These are phyloP conservation scores for Sinonovacula constricta DNA, from an alignment of 1,140 invertebrate genomes.

Conservation along the genomic window DNA sequence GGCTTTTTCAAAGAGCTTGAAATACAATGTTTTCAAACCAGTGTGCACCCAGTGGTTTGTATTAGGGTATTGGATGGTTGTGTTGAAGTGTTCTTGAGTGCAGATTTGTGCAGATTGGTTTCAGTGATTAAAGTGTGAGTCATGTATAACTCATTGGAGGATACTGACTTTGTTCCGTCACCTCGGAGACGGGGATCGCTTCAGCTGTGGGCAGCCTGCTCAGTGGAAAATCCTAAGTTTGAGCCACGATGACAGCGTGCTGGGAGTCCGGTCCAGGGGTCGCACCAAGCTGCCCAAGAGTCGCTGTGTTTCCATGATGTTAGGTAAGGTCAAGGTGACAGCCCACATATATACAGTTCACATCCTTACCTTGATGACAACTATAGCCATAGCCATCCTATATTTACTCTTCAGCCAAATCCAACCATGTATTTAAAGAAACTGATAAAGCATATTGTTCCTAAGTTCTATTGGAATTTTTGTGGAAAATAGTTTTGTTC, in stretches of 20 bases:
- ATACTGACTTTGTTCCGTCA: not conserved
- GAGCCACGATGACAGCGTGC: constrained; percentile 35
- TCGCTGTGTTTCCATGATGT: constrained; percentile 36
- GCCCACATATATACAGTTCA: not conserved
- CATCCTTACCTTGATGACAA: no score
- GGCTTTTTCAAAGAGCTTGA: no score
- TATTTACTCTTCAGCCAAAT: no score
- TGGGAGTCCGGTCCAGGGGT: constrained; percentile 17
- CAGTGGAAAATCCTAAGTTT: constrained; percentile 41
- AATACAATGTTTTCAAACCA: no score
- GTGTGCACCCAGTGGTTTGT: no score
- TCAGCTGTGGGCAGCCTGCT: constrained; percentile 33
- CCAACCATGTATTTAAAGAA: no score
- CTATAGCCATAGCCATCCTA: no score
- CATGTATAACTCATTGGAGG: not conserved
- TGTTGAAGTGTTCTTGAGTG: no score
- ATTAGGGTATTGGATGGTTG: no score
- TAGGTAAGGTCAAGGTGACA: constrained; percentile 27
- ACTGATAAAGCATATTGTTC: not conserved
- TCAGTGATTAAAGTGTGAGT: not conserved
- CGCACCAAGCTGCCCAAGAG: constrained; percentile 32
- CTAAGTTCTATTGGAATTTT: not conserved
- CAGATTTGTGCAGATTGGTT: no score
- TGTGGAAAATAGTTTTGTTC: not conserved
- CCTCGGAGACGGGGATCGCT: constrained; percentile 24